Evolutionary conservation across 2,113 vertebrate species (phyloP).

Genomic region (Pantherophis guttatus): DNA sequence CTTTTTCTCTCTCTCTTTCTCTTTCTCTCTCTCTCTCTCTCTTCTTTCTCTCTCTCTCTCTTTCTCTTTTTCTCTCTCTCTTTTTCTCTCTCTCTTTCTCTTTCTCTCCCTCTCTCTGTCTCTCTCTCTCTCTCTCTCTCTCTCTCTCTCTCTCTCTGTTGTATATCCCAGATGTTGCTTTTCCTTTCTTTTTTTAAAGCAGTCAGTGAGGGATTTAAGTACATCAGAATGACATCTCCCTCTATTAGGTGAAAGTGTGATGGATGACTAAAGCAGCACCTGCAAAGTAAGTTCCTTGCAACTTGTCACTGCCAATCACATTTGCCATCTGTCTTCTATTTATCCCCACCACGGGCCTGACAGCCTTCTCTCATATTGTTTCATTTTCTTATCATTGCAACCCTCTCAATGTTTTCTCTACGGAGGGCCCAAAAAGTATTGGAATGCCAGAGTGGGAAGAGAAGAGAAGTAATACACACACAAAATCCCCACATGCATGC

Average conservation of each 20-base stretch:
- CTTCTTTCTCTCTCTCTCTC: no score
- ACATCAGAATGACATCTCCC: slow-evolving; percentile 68
- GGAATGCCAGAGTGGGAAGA: background rate
- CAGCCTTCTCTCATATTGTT: slow-evolving; percentile 59
- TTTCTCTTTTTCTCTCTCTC: no score
- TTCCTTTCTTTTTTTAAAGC: slow-evolving; percentile 22
- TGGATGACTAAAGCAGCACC: slow-evolving; percentile 77
- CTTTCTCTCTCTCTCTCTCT: no score
- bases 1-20: background rate
- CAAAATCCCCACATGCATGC: background rate
- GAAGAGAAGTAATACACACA: background rate
- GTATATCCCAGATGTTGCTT: slow-evolving; percentile 17
- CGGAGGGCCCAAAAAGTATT: slow-evolving; percentile 21
- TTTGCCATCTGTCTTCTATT: slow-evolving; percentile 79
- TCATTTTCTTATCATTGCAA: slow-evolving; percentile 67
- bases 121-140: no score
- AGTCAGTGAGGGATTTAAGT: slow-evolving; percentile 48
- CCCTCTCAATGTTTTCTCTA: slow-evolving; percentile 51
- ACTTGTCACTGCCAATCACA: slow-evolving; percentile 67
- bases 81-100: no score
- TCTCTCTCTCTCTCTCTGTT: background rate
- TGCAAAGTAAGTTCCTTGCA: slow-evolving; percentile 68
- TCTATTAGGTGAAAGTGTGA: slow-evolving; percentile 74
- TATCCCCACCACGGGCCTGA: slow-evolving; percentile 57
- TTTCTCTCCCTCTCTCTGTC: no score